phyloP scores from a whole-genome alignment of 2,113 vertebrate genomes.

The Hirundichthys speculiger region DNA sequence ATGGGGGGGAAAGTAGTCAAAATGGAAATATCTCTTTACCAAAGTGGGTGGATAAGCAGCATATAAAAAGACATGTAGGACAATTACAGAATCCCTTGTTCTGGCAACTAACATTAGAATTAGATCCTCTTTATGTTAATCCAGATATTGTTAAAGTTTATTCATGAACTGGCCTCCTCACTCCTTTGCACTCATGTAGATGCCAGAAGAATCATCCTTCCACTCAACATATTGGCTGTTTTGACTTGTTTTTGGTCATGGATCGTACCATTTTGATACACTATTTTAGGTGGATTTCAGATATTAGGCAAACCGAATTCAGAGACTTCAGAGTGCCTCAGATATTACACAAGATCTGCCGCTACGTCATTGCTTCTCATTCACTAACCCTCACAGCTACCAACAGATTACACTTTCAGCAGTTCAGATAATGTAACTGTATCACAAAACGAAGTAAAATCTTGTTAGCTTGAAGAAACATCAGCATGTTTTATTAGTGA shows the following conservation, averaged over 20 bases:
- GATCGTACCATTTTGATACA: not conserved
- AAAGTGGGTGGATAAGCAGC: slow-evolving; percentile 54
- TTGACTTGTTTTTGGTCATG: not conserved
- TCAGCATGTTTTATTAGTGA: slow-evolving; percentile 59
- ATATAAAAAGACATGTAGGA: slow-evolving; percentile 49
- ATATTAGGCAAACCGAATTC: not conserved
- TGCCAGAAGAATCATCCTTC: not conserved
- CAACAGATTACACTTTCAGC: slow-evolving; percentile 10
- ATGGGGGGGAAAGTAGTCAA: slow-evolving; percentile 16
- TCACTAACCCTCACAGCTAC: slow-evolving; percentile 20
- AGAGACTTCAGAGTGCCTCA: slow-evolving; percentile 4
- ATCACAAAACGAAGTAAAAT: slow-evolving; percentile 33
- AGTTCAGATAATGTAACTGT: slow-evolving; percentile 30
- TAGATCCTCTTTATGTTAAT: slow-evolving; percentile 29
- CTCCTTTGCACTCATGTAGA: not conserved
- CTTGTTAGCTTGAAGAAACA: slow-evolving; percentile 64
- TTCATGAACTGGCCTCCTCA: slow-evolving; percentile 11
- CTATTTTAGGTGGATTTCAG: slow-evolving; percentile 8
- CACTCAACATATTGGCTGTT: not conserved
- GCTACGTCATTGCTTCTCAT: slow-evolving; percentile 20
- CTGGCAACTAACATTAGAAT: slow-evolving; percentile 30
- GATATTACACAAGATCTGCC: slow-evolving; percentile 15
- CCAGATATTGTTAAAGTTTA: slow-evolving; percentile 28
- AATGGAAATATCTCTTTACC: slow-evolving; percentile 61
- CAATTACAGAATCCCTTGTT: slow-evolving; percentile 46